Evolutionary conservation across 2,797 vertebrate species (phyloP), one percentile per base, ranked within the genome.

Genomic region (Tiaroga cobitis): DNA sequence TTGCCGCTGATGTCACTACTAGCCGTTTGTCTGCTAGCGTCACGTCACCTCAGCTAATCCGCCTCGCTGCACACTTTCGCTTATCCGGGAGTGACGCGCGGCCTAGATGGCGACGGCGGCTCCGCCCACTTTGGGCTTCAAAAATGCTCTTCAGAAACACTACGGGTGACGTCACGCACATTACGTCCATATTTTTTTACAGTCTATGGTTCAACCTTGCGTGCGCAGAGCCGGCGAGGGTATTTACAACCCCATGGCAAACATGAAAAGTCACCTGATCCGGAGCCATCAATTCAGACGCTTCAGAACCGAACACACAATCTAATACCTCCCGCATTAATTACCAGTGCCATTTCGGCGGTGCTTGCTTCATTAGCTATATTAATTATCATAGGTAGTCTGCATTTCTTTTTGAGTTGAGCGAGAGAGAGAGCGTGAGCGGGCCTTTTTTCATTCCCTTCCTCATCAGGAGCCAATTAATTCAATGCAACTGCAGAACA

Each of bases 381-480:
- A 96, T 96, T 96, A 96, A 96, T 96, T 94, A 95, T 93, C 91
- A 90, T 92, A 16, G 91, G 86, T 90, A 92, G 92, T 94, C 92
- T 93, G 92, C 93, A 93, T 96, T 95, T 81, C 92, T 96, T 94
- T 94, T 94, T 89, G 93, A 95, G 95, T 93, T 92, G 46, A 49
- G 46, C 93, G 94, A 92, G 93, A 91, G 92, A 89, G 89, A 93
- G 91, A 92, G 87, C 86, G 93, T 89, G 94, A 92, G 93, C 90
- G 92, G 88, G 89, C 34, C 34, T 63, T 92, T 90, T 90, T 91
- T 91, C 78, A 78, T 85, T 56, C 80, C 29, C 87, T 85, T 84
- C 79, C 87, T 93, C 93, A 95, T 94, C 93, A 95, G 94, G 94
- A 95, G 94, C 94, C 95, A 96, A 92, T 97, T 95, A 96, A 95